These are phyloP conservation scores for Harpagus bidentatus DNA, from an alignment of 2,113 vertebrate genomes.

Conservation along the genomic window DNA sequence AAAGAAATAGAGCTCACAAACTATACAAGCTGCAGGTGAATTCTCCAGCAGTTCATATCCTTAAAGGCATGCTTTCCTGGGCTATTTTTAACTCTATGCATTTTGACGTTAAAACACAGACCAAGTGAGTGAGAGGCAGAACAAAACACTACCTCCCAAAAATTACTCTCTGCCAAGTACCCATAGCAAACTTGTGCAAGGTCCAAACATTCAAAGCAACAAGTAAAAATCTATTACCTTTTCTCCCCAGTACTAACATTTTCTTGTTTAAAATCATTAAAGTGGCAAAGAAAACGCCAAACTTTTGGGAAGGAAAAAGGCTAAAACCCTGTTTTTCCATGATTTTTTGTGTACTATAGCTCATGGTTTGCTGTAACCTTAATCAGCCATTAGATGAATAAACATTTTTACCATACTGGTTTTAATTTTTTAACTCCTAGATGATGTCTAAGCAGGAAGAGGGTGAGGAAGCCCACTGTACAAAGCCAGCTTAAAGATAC, in stretches of 20 bases:
- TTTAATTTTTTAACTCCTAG: neutral
- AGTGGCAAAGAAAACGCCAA: rapidly evolving
- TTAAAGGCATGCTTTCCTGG: neutral
- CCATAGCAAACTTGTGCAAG: neutral
- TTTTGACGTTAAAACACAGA: neutral
- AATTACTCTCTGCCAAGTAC: neutral
- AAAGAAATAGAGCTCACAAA: neutral
- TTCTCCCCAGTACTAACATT: neutral
- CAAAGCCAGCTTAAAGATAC: neutral
- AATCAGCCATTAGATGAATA: neutral
- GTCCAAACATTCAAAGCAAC: neutral
- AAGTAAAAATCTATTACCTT: neutral
- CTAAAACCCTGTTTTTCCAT: rapidly evolving
- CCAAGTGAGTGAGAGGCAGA: neutral
- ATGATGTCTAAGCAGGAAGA: neutral
- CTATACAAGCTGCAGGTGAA: neutral
- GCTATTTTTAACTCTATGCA: neutral
- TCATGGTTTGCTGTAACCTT: neutral
- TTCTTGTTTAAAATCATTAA: neutral
- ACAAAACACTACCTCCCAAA: neutral
- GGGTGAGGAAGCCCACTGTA: neutral
- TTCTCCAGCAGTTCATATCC: neutral
- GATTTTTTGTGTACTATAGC: neutral
- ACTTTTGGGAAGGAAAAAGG: neutral
- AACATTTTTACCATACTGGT: neutral